Evolutionary conservation across 2,113 vertebrate species (phyloP).

Genomic region (Acrocephalus kingi): DNA sequence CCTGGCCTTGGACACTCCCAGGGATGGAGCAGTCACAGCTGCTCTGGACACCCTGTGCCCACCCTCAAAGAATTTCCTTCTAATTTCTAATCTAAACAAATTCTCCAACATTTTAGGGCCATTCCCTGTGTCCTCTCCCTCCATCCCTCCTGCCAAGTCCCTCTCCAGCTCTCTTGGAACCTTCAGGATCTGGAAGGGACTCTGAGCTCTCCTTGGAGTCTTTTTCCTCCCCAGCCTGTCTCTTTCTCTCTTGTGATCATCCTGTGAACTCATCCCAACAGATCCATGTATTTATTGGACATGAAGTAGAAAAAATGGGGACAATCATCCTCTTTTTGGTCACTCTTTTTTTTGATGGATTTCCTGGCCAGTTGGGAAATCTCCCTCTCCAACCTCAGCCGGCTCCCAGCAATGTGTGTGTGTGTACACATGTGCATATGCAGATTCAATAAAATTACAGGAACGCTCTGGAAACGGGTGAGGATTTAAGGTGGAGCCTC

Average conservation of each 20-base stretch:
- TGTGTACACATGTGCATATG: rapidly evolving
- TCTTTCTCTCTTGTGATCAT: neutral
- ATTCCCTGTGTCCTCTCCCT: too few species aligned
- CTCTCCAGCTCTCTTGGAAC: neutral
- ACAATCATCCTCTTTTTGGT: neutral
- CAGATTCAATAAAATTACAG: neutral
- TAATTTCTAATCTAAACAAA: neutral
- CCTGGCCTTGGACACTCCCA: neutral
- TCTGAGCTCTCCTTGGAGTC: neutral
- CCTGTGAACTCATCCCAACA: neutral
- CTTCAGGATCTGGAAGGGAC: neutral
- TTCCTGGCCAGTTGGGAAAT: neutral
- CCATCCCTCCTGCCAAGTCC: neutral
- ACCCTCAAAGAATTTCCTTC: neutral
- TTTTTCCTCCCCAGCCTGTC: neutral
- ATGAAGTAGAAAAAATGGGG: neutral
- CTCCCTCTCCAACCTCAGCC: neutral
- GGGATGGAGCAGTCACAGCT: neutral
- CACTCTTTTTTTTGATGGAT: neutral
- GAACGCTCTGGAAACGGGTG: rapidly evolving
- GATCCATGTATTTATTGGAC: rapidly evolving
- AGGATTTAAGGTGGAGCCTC: neutral
- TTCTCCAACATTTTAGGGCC: too few species aligned
- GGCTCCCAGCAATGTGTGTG: neutral
- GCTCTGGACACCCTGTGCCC: neutral